Evolutionary conservation across 2,113 vertebrate species (phyloP).

Genomic region (Mellivora capensis): DNA sequence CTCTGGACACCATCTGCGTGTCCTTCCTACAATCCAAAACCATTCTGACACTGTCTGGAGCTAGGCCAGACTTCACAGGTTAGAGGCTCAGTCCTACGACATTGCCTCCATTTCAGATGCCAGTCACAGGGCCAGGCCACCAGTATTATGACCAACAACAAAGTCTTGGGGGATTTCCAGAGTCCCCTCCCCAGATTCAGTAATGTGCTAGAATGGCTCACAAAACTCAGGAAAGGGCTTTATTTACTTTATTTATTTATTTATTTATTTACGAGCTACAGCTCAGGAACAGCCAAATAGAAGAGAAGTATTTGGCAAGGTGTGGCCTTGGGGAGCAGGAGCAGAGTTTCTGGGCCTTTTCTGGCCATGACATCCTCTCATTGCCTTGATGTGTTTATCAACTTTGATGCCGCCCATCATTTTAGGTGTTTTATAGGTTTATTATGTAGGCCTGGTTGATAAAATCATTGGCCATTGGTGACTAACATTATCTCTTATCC

Average conservation of each 20-base stretch:
- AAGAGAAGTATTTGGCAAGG: background rate
- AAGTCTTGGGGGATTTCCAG: background rate
- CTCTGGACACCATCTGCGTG: background rate
- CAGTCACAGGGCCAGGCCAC: background rate
- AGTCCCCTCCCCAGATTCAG: background rate
- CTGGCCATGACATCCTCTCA: background rate
- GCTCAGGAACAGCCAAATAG: background rate
- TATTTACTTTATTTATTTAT: too few relatives aligned
- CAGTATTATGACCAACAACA: background rate
- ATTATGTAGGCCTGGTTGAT: background rate
- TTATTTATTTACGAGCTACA: background rate
- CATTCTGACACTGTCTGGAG: background rate
- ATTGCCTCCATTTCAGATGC: background rate
- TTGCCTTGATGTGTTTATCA: background rate
- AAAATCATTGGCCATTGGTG: background rate
- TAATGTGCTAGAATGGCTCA: background rate
- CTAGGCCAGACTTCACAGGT: background rate
- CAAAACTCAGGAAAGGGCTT: background rate
- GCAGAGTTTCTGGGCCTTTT: background rate
- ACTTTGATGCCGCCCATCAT: background rate
- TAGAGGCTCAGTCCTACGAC: background rate
- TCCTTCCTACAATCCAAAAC: background rate
- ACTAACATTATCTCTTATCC: background rate
- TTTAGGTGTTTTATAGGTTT: background rate
- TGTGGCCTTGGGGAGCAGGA: background rate